Evolutionary conservation across 2,888 invertebrate species (phyloP).

Genomic region (Unio pictorum): DNA sequence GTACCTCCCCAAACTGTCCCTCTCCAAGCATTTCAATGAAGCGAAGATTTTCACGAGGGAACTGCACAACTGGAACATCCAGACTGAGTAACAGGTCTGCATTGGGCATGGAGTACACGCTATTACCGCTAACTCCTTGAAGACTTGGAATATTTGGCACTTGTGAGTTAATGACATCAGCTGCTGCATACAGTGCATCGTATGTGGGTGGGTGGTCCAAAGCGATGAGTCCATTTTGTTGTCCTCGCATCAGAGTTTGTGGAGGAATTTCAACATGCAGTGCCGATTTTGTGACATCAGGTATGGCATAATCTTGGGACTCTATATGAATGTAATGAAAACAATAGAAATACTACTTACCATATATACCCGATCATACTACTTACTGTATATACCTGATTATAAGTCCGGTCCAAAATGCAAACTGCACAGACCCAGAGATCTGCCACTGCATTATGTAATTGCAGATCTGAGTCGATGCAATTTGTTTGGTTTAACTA

Average conservation of each 20-base stretch:
- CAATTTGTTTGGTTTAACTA: too few relatives aligned
- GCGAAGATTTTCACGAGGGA: conserved; percentile 86
- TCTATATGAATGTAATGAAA: conserved; percentile 34
- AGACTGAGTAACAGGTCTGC: conserved; percentile 69
- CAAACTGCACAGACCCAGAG: too few relatives aligned
- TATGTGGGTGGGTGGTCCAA: conserved; percentile 59
- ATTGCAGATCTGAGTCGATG: too few relatives aligned
- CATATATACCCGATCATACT: too few relatives aligned
- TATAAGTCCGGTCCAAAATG: too few relatives aligned
- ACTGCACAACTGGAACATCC: conserved; percentile 80
- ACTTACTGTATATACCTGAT: too few relatives aligned
- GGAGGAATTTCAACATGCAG: conserved; percentile 59
- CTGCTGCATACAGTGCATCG: conserved; percentile 63
- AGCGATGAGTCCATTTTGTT: conserved; percentile 33
- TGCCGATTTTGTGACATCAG: conserved; percentile 67
- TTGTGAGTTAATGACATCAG: conserved; percentile 60
- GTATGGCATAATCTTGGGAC: conserved; percentile 69
- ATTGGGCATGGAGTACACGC: conserved; percentile 74
- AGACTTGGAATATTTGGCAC: conserved; percentile 62
- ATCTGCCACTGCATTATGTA: too few relatives aligned
- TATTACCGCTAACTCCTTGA: conserved; percentile 71
- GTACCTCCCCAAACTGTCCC: conserved; percentile 89
- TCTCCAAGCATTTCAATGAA: conserved; percentile 91
- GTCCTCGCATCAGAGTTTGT: conserved; percentile 37
- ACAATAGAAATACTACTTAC: too few relatives aligned